Conservation (phyloP, 2,888 invertebrate species). For the Monoplex corrugatus region DNA sequence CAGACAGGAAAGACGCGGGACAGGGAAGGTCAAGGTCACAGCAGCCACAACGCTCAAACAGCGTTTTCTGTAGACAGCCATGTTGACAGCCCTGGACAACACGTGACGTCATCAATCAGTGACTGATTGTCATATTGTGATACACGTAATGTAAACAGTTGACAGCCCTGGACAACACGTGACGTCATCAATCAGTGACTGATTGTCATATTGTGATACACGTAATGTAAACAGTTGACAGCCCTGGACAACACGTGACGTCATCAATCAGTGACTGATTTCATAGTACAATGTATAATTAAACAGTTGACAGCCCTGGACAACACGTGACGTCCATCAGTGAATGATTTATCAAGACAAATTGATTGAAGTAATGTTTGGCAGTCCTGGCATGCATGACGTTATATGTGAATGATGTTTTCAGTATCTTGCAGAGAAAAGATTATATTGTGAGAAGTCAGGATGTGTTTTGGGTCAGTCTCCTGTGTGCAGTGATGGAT, state of each 20-base stretch:
- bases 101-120: background rate
- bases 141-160: background rate
- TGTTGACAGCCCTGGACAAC: slow-evolving; percentile 34
- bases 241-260: background rate
- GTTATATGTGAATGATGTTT: too few species aligned
- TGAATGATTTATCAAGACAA: too few species aligned
- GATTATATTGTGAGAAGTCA: too few species aligned
- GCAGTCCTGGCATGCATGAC: too few species aligned
- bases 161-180: slow-evolving; percentile 29
- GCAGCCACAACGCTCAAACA: slow-evolving; percentile 10
- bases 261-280: background rate
- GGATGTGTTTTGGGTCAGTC: too few species aligned
- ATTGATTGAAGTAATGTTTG: too few species aligned
- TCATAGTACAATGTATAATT: too few species aligned
- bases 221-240: background rate
- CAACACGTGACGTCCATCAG: background rate
- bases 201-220: too few species aligned
- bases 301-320: slow-evolving; percentile 32
- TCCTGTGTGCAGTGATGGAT: too few species aligned
- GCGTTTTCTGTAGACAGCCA: slow-evolving; percentile 23
- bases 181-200: background rate
- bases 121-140: background rate
- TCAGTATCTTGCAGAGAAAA: too few species aligned
- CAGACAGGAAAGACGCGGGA: slow-evolving; percentile 32
- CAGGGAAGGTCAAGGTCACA: slow-evolving; percentile 43